Evolutionary conservation across 2,113 vertebrate species (phyloP).

Genomic region (Microtus ochrogaster): DNA sequence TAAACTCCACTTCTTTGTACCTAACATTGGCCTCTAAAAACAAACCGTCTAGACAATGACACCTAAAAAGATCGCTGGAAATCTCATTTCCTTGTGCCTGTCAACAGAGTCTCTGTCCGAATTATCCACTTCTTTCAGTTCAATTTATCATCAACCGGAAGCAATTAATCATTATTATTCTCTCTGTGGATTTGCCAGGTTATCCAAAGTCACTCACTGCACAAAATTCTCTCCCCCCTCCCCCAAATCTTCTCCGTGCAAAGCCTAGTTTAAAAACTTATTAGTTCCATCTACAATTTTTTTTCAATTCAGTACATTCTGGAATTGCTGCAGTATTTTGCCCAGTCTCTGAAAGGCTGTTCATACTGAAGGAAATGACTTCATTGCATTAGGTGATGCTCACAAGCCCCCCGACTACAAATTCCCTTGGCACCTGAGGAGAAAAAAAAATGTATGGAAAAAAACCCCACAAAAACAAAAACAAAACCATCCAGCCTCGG

Average conservation of each 20-base stretch:
- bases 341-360: neutral
- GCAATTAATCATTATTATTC: neutral
- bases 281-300: neutral
- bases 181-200: neutral
- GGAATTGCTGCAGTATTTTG: neutral
- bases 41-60: neutral
- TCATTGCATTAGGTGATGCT: neutral
- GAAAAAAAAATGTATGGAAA: neutral
- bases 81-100: neutral
- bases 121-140: neutral
- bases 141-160: neutral
- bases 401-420: neutral
- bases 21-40: neutral
- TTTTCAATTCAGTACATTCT: neutral
- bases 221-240: neutral
- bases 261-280: neutral
- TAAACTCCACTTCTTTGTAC: neutral
- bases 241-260: neutral
- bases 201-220: neutral
- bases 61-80: neutral
- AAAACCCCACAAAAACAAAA: neutral
- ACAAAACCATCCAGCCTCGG: neutral
- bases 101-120: neutral
- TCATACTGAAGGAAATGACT: neutral
- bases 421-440: neutral